These are phyloP conservation scores for Ophioderma brevispina DNA, from an alignment of 35 echinoderm and acorn worm genomes.

Conservation along the genomic window DNA sequence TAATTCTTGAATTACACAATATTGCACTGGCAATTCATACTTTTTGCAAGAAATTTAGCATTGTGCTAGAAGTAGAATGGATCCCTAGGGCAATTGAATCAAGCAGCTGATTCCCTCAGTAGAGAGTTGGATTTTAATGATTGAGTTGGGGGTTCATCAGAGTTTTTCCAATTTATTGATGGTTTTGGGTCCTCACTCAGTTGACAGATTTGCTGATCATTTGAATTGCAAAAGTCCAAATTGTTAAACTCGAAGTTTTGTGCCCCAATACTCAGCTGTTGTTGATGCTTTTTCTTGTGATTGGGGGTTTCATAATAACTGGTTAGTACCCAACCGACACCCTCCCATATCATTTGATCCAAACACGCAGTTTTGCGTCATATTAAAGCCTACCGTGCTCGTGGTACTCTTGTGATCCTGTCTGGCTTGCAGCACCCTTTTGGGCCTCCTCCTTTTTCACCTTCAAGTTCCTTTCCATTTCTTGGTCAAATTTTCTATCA, in stretches of 20 bases:
- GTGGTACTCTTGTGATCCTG: constrained; percentile 24
- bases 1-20: constrained; percentile 30
- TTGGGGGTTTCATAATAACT: constrained; percentile 45
- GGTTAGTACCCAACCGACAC: constrained; percentile 62
- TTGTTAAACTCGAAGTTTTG: constrained; percentile 41
- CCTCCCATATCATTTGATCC: constrained; percentile 8
- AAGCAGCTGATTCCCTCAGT: constrained; percentile 40
- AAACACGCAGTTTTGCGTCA: constrained; percentile 12
- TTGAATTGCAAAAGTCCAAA: constrained; percentile 3
- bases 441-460: constrained; percentile 12
- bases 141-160: too few species aligned
- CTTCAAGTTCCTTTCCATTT: not conserved
- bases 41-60: constrained; percentile 22
- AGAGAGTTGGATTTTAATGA: too few species aligned
- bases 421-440: constrained; percentile 31
- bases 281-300: constrained; percentile 33
- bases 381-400: not conserved
- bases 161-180: constrained; percentile 31
- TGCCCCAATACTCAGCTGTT: not conserved
- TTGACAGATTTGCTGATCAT: constrained; percentile 52
- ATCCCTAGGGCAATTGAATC: constrained; percentile 30
- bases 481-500: not conserved
- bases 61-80: constrained; percentile 33
- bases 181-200: constrained; percentile 44
- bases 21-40: not conserved